Base-by-base conservation (phyloP, 2,888 invertebrate species). In the Lithophane ornitopus region DNA sequence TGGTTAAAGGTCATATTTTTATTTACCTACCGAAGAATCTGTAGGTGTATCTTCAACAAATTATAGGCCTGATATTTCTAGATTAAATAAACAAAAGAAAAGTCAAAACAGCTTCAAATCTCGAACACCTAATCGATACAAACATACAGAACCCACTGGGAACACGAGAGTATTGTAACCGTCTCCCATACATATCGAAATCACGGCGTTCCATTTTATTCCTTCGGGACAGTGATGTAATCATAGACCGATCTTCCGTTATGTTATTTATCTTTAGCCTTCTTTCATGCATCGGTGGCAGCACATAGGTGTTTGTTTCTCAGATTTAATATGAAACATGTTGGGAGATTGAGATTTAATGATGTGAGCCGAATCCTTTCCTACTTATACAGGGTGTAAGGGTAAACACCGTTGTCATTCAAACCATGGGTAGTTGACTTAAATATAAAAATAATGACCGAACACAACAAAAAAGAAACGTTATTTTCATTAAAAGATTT, bases 261-360 rank as follows among this genome's bases (percentile, higher is more conserved):
- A 69, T 76, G 63, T 76, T 85, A 81, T 87, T 81, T 80, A 88
- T 83, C 70, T 80, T 78, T 84, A 84, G 34, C 65, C 72, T 68
- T 61, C 80, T 70, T 41, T 56, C 59, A 71, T 84, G 80, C 84
- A 84, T 70, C 65, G 46, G 63, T 28, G 28, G 61, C 52, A 44
- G 11, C 58, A 46, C 34, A 49, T n/a, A 63, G 80, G 80, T 80
- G 80, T 70, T 70, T 79, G 80, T 91, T 89, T 91, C 88, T 86
- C 87, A 89, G 88, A 92, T 93, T 91, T 90, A 91, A 91, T 93
- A 92, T 88, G 88, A 85, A 86, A 87, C 85, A 89, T 87, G 88
- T 89, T 86, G 19, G 19, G 46, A 12, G 28, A 89, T 80, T 78
- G 78, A 85, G 81, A 78, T 82, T 80, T 22, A 49, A 49, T 49